Conservation (phyloP, 2,113 vertebrate genomes). For the Cyanistes caeruleus region DNA sequence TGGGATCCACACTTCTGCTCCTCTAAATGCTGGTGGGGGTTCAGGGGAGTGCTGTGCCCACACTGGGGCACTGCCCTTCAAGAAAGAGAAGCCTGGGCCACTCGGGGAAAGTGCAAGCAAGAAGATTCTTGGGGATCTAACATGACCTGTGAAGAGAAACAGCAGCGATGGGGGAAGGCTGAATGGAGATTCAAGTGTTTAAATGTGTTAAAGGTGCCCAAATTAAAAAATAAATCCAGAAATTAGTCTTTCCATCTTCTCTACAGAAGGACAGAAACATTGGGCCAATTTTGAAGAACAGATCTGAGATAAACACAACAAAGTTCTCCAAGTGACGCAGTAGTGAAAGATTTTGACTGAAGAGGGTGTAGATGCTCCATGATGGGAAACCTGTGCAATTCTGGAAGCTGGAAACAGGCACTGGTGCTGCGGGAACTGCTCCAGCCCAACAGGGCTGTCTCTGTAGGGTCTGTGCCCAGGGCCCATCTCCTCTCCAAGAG, state of each 20-base stretch:
- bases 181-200: not conserved
- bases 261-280: not conserved
- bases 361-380: conserved; percentile 1
- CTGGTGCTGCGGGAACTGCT: not conserved
- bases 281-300: not conserved
- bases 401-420: not conserved
- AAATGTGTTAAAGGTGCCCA: not conserved
- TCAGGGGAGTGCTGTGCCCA: not conserved
- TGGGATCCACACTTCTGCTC: not conserved
- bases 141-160: not conserved
- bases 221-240: not conserved
- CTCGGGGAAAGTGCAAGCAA: not conserved
- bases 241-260: not conserved
- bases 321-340: not conserved
- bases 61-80: not conserved
- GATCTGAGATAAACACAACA: not conserved
- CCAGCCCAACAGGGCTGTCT: not conserved
- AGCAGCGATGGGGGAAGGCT: not conserved
- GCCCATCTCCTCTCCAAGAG: not conserved
- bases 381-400: not conserved
- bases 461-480: not conserved
- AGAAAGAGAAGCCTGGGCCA: not conserved
- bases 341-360: not conserved
- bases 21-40: not conserved
- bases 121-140: not conserved